Evolutionary conservation across 1,140 invertebrate genomes (phyloP).

Genomic region (Drosophila nebulosa): DNA sequence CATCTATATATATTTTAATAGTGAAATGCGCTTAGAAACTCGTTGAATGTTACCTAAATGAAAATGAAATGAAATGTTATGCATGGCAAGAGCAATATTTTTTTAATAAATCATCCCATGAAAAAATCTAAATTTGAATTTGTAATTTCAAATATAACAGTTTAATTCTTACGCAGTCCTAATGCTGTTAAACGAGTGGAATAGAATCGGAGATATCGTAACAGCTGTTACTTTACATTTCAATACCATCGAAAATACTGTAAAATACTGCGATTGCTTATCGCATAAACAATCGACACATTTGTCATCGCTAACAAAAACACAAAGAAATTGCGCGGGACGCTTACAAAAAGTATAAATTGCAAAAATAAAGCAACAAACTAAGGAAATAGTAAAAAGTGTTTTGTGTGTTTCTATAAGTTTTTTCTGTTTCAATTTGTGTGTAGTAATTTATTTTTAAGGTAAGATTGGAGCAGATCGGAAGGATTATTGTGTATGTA

Average conservation of each 20-base stretch:
- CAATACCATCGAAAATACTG: too few relatives aligned
- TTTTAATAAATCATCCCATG: slow-evolving; percentile 63
- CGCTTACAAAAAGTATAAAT: neutral
- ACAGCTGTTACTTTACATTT: too few relatives aligned
- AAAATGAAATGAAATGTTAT: slow-evolving; percentile 60
- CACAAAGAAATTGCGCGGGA: neutral
- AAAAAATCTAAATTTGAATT: neutral
- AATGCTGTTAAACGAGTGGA: neutral
- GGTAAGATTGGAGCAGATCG: too few relatives aligned
- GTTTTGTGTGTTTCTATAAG: too few relatives aligned
- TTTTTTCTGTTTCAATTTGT: too few relatives aligned
- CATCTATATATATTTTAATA: slow-evolving; percentile 42
- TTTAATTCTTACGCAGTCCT: neutral
- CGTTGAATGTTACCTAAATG: slow-evolving; percentile 61
- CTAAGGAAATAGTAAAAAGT: too few relatives aligned
- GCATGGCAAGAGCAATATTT: slow-evolving; percentile 74
- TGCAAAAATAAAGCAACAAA: neutral
- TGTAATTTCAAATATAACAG: neutral
- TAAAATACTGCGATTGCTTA: too few relatives aligned
- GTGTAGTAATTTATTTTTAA: too few relatives aligned
- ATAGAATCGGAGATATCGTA: too few relatives aligned
- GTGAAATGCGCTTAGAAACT: slow-evolving; percentile 41
- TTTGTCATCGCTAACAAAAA: too few relatives aligned
- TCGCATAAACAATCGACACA: too few relatives aligned
- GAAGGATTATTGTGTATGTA: too few relatives aligned